A percentile compares a stretch with the other conserved stretches of the same genome.
Conservation (phyloP, 2,888 invertebrate genomes). For the Limnephilus auricula region DNA sequence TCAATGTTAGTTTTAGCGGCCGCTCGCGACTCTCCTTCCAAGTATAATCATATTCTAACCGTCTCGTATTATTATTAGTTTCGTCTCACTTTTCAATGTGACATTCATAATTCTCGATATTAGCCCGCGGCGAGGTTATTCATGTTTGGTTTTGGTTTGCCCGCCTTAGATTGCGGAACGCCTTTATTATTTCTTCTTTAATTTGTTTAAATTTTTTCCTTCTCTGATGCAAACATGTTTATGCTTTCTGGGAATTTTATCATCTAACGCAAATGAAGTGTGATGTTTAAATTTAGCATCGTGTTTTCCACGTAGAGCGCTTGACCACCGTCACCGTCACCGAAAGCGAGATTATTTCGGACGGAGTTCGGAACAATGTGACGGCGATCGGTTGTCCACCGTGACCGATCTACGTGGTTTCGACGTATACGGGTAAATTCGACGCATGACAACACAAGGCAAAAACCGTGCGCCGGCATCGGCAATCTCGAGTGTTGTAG, state of each 20-base stretch:
- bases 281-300: neutral
- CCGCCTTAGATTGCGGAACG: neutral
- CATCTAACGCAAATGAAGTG: slow-evolving; percentile 14
- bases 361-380: too few species aligned
- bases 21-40: slow-evolving; percentile 12
- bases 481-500: too few species aligned
- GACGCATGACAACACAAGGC: too few species aligned
- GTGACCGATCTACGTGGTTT: too few species aligned
- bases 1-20: neutral
- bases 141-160: slow-evolving; percentile 20
- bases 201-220: neutral
- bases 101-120: slow-evolving; percentile 53
- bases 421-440: too few species aligned
- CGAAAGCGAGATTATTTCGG: too few species aligned
- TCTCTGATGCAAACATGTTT: slow-evolving; percentile 16
- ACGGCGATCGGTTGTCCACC: too few species aligned
- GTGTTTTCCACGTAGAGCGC: neutral
- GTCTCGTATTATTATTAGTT: neutral
- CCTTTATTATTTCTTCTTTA: neutral
- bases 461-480: too few species aligned
- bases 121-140: slow-evolving; percentile 36
- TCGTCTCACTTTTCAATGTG: slow-evolving; percentile 44
- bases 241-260: slow-evolving; percentile 24
- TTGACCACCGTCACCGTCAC: too few species aligned
- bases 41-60: slow-evolving; percentile 31